Base-by-base conservation (phyloP, 1,140 invertebrate species). In the Chironomus tepperi region DNA sequence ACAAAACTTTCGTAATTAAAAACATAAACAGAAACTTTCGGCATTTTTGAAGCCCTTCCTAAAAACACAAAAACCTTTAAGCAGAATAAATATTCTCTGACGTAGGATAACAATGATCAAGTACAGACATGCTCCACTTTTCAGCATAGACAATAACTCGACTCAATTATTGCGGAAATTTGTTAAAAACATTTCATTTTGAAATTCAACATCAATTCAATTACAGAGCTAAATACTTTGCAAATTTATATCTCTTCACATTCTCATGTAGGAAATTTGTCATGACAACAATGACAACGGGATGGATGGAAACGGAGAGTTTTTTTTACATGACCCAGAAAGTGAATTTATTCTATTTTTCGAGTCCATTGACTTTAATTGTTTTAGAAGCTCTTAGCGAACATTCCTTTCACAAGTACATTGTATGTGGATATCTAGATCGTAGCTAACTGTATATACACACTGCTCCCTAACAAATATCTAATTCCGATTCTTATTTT, bases 301-400 rank as follows among this genome's bases (percentile, higher is more conserved):
- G n/a, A n/a, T 57, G 12, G 47, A n/a, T n/a, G 47, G 47, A 34
- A 34, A 34, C 47, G 47, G 12, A 57, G n/a, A 57, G 47, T 57
- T 57, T 15, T 47, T 47, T 47, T 57, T n/a, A n/a, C 47, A 57
- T 57, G 47, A 57, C 47, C 47, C 47, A 57, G 47, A 57, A 57
- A 57, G 8, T 57, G 47, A 57, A 57, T 57, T n/a, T 57, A 57
- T n/a, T 57, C n/a, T 57, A 5, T 47, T 47, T 47, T 57, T 57
- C 47, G n/a, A 57, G 47, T 57, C 47, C 47, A 57, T 57, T 57
- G 47, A 57, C 47, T 57, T 57, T 57, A 57, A 57, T 57, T 57
- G 47, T 57, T 15, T 57, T 34, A 34, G 47, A 57, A 57, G 47
- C 47, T 57, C 47, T 57, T n/a, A n/a, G 12, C 12, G 47, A 1